phyloP scores from a whole-genome alignment of 2,888 invertebrate species.

The Coelinius sp. region DNA sequence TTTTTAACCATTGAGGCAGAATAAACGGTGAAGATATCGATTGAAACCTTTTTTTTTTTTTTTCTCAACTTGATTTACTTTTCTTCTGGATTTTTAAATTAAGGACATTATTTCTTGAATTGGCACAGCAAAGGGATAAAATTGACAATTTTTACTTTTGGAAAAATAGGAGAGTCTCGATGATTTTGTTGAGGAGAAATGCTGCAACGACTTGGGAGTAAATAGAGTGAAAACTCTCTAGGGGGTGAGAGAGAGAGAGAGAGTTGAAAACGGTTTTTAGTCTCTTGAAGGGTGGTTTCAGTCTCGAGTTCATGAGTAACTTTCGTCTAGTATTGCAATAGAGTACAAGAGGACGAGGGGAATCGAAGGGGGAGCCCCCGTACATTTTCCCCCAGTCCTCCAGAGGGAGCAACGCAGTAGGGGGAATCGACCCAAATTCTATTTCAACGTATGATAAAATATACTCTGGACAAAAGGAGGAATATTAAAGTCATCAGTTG shows the following conservation, averaged over 20 bases:
- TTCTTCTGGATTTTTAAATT: no score
- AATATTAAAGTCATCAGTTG: no score
- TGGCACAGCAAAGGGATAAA: no score
- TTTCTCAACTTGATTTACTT: no score
- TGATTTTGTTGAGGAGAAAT: not conserved
- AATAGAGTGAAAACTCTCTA: conserved; percentile 4
- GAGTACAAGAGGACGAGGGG: not conserved
- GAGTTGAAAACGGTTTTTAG: no score
- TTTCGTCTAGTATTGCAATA: not conserved
- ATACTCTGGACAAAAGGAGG: not conserved
- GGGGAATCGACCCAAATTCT: conserved; percentile 13
- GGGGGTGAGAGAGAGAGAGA: conserved; percentile 16
- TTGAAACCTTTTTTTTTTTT: not conserved
- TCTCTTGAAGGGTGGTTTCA: not conserved
- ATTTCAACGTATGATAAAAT: not conserved
- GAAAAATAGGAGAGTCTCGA: not conserved
- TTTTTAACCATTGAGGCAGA: not conserved
- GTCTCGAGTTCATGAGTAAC: conserved; percentile 10
- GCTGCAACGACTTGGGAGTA: not conserved
- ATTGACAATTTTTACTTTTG: not conserved
- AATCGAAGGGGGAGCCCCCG: not conserved
- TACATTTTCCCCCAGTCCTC: not conserved
- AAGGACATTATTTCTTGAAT: no score
- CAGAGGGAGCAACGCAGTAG: not conserved
- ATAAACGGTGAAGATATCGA: not conserved